Evolutionary conservation across 2,888 invertebrate genomes (phyloP), one percentile per base, ranked within the genome.

Genomic region (Ormia ochracea): DNA sequence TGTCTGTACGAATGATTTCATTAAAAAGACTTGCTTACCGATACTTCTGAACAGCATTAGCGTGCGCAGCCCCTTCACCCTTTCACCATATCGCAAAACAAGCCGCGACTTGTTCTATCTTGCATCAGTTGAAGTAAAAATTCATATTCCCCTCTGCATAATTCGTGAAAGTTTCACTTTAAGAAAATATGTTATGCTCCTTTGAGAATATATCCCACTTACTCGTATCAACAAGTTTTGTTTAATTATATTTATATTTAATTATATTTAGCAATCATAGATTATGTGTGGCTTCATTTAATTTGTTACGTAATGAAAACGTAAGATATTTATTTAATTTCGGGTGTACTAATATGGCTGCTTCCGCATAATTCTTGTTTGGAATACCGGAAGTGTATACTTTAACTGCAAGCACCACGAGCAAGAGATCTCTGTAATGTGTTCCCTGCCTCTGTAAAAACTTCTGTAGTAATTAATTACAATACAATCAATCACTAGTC

Each of bases 321-420:
- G 33, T 26, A 14, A 54, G 28, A 58, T 74, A 28, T 54, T 48
- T 63, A 4, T 36, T 45, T 54, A 10, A n/a, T 21, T n/a, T 31
- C 6, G 12, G 45, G 45, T 65, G 54, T 59, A 43, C 45, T 63
- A 54, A 66, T 41, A 41, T 33, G 26, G 52, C 36, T 63, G 73
- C 58, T 76, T 73, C 72, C 72, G 80, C 68, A 73, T 63, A 63
- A 80, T 80, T 76, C 68, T 69, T 68, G 56, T 50, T 23, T 23
- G n/a, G 56, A 33, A 54, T 26, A 41, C 54, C 61, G 66, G 66
- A 80, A 80, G 68, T 79, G 33, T 59, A 59, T 54, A 61, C 65
- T 70, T 45, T 23, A 50, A 75, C 14, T 38, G 23, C 52, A 63
- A 75, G 65, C 59, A 72, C 45, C 54, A 59, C 48, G 26, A 68